Conservation (phyloP, 2,113 vertebrate species). For the Anser cygnoides region DNA sequence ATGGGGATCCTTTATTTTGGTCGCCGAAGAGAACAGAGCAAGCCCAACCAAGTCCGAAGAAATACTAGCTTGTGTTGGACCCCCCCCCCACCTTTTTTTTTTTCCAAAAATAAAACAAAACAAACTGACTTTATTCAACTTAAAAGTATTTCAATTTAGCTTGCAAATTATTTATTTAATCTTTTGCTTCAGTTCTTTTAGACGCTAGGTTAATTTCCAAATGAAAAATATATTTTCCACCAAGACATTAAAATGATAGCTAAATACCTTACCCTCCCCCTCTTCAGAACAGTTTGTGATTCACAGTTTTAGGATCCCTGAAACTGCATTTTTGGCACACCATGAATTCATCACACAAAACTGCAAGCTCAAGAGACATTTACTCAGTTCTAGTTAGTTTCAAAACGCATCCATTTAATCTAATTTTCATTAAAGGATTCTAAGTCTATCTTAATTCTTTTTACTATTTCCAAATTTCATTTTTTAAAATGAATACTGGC, state of each 20-base stretch:
- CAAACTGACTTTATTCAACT: rapidly evolving
- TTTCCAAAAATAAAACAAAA: background rate
- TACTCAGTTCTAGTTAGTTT: background rate
- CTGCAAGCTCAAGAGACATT: background rate
- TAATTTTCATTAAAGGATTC: conserved; percentile 31
- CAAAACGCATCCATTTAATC: conserved; percentile 13
- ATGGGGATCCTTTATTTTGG: background rate
- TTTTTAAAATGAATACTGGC: conserved; percentile 3
- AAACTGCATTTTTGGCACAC: background rate
- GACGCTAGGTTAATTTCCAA: conserved; percentile 10
- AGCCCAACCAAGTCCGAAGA: background rate
- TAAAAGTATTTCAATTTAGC: background rate
- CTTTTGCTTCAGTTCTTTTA: background rate
- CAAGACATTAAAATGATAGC: background rate
- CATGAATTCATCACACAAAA: background rate
- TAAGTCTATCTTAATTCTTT: conserved; percentile 32
- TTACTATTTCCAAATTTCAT: conserved; percentile 23
- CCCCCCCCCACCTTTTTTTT: background rate
- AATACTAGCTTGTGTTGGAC: background rate
- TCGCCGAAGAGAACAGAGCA: too few relatives aligned
- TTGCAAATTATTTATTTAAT: conserved; percentile 2
- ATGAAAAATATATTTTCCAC: conserved; percentile 11
- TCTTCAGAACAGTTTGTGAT: background rate
- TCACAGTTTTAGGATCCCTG: background rate
- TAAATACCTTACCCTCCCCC: background rate